Conservation (phyloP, 2,797 vertebrate species). For the Gobionotothen gibberifrons region DNA sequence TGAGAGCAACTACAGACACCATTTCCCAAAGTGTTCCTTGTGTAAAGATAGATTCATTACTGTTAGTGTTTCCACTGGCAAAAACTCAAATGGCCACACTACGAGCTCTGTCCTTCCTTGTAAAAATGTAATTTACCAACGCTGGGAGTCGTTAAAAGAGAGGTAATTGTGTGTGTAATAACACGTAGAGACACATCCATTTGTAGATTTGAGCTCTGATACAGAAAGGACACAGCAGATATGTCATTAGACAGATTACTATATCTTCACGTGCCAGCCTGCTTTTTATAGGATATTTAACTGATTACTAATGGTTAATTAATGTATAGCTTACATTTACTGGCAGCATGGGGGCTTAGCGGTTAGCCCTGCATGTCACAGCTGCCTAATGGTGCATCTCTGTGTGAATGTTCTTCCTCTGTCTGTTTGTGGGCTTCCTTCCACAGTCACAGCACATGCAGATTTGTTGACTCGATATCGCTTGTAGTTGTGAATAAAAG, state of each 20-base stretch:
- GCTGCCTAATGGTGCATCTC: background rate
- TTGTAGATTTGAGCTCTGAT: slow-evolving; percentile 25
- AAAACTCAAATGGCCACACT: slow-evolving; percentile 12
- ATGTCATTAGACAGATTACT: slow-evolving; percentile 36
- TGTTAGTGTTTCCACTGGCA: background rate
- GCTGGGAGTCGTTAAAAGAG: slow-evolving; percentile 38
- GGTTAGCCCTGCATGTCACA: slow-evolving; percentile 19
- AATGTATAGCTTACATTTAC: slow-evolving; percentile 27
- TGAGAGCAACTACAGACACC: background rate
- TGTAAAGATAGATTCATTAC: slow-evolving; percentile 1
- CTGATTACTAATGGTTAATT: slow-evolving; percentile 44
- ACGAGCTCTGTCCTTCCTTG: slow-evolving; percentile 24
- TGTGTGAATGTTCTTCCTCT: background rate
- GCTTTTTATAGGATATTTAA: slow-evolving; percentile 19
- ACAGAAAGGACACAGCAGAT: slow-evolving; percentile 22
- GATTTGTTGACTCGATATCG: background rate
- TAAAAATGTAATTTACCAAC: slow-evolving; percentile 25
- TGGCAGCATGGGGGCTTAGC: slow-evolving; percentile 12
- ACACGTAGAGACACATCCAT: slow-evolving; percentile 35
- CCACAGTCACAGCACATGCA: background rate
- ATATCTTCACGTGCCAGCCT: slow-evolving; percentile 1
- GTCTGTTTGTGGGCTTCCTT: background rate
- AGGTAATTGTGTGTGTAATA: slow-evolving; percentile 59
- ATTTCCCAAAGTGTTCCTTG: slow-evolving; percentile 15
- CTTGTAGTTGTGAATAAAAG: background rate